Conservation (phyloP, 2,797 vertebrate genomes). For the Stomatorhinus walkeri region DNA sequence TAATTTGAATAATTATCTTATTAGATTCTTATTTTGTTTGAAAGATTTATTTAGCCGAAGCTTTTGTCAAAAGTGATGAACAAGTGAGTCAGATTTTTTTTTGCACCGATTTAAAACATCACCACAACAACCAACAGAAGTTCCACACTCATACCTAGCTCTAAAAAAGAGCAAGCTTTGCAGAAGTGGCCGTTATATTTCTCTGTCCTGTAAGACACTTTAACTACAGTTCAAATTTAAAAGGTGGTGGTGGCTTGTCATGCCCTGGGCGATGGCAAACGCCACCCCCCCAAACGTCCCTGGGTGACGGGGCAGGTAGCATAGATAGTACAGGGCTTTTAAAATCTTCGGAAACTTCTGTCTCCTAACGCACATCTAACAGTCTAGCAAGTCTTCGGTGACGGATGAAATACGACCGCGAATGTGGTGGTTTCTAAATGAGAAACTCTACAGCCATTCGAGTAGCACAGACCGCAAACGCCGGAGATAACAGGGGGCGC, state of each 20-base stretch:
- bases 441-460: background rate
- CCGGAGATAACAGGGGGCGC: background rate
- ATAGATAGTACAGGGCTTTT: background rate
- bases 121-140: background rate
- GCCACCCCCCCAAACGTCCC: background rate
- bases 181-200: background rate
- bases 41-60: background rate
- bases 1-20: background rate
- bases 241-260: background rate
- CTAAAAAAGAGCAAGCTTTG: background rate
- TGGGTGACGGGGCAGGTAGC: background rate
- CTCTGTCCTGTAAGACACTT: background rate
- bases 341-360: background rate
- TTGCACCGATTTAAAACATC: background rate
- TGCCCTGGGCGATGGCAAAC: background rate
- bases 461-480: background rate
- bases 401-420: background rate
- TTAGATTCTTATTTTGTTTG: background rate
- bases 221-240: background rate
- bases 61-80: background rate
- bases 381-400: background rate
- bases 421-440: background rate
- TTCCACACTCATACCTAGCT: background rate
- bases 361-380: background rate
- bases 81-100: background rate